phyloP scores from a whole-genome alignment of 2,113 vertebrate genomes.

The Nycticryphes semicollaris region DNA sequence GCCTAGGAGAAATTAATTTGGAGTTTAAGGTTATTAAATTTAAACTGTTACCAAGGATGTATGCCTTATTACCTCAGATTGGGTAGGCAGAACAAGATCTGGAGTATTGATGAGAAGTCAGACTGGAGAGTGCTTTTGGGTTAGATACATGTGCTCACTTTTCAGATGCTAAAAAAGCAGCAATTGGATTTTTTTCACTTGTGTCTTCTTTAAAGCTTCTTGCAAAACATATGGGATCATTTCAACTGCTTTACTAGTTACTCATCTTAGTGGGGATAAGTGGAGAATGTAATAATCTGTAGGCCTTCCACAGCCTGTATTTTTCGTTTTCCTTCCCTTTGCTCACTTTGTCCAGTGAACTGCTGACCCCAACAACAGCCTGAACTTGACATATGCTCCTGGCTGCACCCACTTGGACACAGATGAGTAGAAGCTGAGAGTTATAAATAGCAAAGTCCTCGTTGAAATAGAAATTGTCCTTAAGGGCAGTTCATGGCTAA shows the following conservation, averaged over 20 bases:
- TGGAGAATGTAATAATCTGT: background rate
- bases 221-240: background rate
- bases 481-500: background rate
- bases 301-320: background rate
- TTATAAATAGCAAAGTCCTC: slow-evolving; percentile 36
- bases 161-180: background rate
- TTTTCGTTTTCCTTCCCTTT: background rate
- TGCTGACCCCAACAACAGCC: background rate
- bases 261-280: background rate
- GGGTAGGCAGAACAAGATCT: background rate
- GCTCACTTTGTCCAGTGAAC: background rate
- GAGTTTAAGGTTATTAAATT: background rate
- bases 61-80: background rate
- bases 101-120: background rate
- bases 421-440: background rate
- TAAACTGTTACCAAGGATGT: background rate
- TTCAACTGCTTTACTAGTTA: background rate
- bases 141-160: background rate
- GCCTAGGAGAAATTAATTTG: background rate
- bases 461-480: background rate
- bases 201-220: background rate
- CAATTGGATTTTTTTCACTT: background rate
- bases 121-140: background rate
- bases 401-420: background rate
- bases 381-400: background rate